phyloP scores from a whole-genome alignment of 2,797 vertebrate genomes.

The Coregonus suidteri region DNA sequence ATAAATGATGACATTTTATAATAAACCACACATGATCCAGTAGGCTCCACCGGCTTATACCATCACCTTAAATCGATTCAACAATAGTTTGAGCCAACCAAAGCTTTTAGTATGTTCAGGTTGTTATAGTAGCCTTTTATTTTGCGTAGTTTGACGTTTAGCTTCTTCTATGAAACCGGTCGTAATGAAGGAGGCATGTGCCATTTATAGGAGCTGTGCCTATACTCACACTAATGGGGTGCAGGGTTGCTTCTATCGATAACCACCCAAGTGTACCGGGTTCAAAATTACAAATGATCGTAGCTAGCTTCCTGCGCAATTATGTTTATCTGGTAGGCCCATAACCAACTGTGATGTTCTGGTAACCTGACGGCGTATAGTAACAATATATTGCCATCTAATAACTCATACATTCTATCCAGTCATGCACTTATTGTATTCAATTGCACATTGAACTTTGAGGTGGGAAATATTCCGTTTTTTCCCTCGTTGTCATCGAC shows the following conservation, averaged over 20 bases:
- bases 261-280: conserved; percentile 31
- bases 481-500: neutral
- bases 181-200: conserved; percentile 58
- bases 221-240: conserved; percentile 67
- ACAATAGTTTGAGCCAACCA: neutral
- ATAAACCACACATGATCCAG: neutral
- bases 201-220: conserved; percentile 56
- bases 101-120: neutral
- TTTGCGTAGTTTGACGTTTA: conserved; percentile 57
- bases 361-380: neutral
- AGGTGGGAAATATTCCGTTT: too few species aligned
- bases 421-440: neutral
- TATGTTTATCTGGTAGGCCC: neutral
- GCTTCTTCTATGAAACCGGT: conserved; percentile 64
- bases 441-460: neutral
- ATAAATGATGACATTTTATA: neutral
- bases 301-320: neutral
- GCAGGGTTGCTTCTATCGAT: conserved; percentile 67
- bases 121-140: conserved; percentile 10
- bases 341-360: neutral
- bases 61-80: neutral
- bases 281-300: neutral
- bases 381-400: neutral
- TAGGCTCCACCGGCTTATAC: neutral
- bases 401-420: neutral